Percentiles rank a stretch among this genome's conserved stretches.
These are phyloP conservation scores for Catamblyrhynchus diadema DNA, from an alignment of 2,797 vertebrate genomes.

Conservation along the genomic window DNA sequence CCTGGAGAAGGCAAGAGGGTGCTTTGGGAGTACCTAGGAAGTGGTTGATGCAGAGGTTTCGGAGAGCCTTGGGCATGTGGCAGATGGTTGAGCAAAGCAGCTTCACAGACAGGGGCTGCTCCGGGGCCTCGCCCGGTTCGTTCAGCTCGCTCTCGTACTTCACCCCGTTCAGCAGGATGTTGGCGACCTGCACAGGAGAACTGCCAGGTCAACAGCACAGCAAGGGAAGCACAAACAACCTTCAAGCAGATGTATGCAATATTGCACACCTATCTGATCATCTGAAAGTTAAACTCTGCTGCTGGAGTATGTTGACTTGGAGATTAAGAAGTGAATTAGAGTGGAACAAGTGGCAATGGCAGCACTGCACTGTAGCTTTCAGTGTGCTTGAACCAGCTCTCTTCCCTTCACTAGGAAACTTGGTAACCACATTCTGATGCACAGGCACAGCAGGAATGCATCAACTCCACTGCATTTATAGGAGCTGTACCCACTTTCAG, in stretches of 20 bases:
- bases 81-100: constrained; percentile 92
- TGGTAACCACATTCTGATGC: background rate
- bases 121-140: constrained; percentile 77
- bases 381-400: background rate
- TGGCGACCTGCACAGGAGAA: constrained; percentile 85
- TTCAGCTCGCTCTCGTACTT: constrained; percentile 93
- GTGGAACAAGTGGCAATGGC: background rate
- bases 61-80: constrained; percentile 91
- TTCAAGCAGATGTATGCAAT: background rate
- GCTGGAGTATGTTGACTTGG: background rate
- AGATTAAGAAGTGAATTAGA: background rate
- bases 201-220: constrained; percentile 35
- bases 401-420: background rate
- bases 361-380: background rate
- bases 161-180: constrained; percentile 93
- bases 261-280: background rate
- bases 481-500: background rate
- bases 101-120: constrained; percentile 88
- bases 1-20: background rate
- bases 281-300: background rate
- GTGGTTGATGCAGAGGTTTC: constrained; percentile 97
- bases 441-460: background rate
- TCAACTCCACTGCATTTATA: background rate
- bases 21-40: constrained; percentile 85
- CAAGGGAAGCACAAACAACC: background rate